Conservation (phyloP, 2,888 invertebrate species). For the Dasypolia templi region DNA sequence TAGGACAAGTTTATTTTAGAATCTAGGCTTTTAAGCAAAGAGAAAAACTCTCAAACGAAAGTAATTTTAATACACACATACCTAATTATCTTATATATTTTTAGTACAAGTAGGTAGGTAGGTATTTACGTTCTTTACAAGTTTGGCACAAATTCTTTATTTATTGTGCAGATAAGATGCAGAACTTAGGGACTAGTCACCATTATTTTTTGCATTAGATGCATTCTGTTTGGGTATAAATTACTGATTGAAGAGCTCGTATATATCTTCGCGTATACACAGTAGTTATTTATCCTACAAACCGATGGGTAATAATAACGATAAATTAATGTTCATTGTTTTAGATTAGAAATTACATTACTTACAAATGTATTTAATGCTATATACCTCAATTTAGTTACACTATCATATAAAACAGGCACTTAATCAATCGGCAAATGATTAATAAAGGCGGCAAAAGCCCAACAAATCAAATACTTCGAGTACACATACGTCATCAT, state of each 20-base stretch:
- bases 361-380: conserved; percentile 50
- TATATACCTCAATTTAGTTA: conserved; percentile 46
- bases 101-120: not conserved
- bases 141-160: not conserved
- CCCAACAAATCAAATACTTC: conserved; percentile 55
- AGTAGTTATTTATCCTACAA: conserved; percentile 41
- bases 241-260: conserved; percentile 16
- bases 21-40: too few species aligned
- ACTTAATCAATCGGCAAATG: conserved; percentile 55
- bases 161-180: conserved; percentile 1
- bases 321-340: conserved; percentile 55
- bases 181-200: conserved; percentile 1
- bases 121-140: not conserved
- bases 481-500: conserved; percentile 51
- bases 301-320: conserved; percentile 48
- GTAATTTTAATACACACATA: not conserved
- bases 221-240: conserved; percentile 30
- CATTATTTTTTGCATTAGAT: conserved; percentile 28
- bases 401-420: conserved; percentile 44
- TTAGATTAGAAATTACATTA: conserved; percentile 56
- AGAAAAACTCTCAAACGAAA: not conserved
- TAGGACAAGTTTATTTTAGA: not conserved
- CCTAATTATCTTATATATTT: not conserved
- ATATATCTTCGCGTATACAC: conserved; percentile 32
- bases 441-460: conserved; percentile 54